Conservation (phyloP, 2,797 vertebrate species). For the Austrolebias charrua region DNA sequence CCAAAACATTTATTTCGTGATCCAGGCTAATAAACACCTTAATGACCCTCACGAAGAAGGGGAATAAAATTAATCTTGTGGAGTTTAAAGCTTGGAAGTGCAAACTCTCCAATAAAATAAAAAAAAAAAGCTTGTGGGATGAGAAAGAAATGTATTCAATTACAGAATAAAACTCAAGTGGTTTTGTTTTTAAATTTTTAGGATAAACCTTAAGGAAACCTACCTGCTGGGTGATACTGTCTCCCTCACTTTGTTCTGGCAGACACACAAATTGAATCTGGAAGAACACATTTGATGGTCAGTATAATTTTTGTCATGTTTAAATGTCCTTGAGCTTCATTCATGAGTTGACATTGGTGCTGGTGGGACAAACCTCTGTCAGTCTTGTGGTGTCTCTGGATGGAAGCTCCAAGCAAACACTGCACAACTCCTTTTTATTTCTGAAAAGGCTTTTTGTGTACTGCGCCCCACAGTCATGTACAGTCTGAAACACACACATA, state of each 20-base stretch:
- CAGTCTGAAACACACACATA: slow-evolving; percentile 76
- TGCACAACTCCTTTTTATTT: slow-evolving; percentile 90
- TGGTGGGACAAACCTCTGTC: slow-evolving; percentile 81
- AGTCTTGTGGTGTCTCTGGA: slow-evolving; percentile 75
- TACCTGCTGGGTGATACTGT: slow-evolving; percentile 77
- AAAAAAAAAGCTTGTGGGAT: too few relatives aligned
- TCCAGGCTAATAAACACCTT: too few relatives aligned
- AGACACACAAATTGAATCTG: slow-evolving; percentile 83
- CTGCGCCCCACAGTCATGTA: slow-evolving; percentile 84
- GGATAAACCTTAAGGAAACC: slow-evolving; percentile 1
- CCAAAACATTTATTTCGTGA: too few relatives aligned
- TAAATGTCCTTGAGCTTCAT: not conserved
- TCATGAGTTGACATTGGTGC: not conserved
- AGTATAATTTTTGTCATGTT: slow-evolving; percentile 3
- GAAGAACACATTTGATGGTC: slow-evolving; percentile 34
- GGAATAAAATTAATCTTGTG: too few relatives aligned
- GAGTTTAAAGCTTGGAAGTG: too few relatives aligned
- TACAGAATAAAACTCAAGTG: too few relatives aligned
- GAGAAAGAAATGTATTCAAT: too few relatives aligned
- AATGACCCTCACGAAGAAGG: too few relatives aligned
- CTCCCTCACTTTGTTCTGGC: slow-evolving; percentile 75
- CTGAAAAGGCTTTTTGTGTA: slow-evolving; percentile 88
- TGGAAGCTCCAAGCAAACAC: slow-evolving; percentile 79
- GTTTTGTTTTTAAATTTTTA: not conserved
- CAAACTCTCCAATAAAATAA: too few relatives aligned